Percentiles rank a stretch among this genome's conserved stretches.
These are phyloP conservation scores for Drosophila malerkotliana DNA, from an alignment of 1,140 invertebrate species.

Conservation along the genomic window DNA sequence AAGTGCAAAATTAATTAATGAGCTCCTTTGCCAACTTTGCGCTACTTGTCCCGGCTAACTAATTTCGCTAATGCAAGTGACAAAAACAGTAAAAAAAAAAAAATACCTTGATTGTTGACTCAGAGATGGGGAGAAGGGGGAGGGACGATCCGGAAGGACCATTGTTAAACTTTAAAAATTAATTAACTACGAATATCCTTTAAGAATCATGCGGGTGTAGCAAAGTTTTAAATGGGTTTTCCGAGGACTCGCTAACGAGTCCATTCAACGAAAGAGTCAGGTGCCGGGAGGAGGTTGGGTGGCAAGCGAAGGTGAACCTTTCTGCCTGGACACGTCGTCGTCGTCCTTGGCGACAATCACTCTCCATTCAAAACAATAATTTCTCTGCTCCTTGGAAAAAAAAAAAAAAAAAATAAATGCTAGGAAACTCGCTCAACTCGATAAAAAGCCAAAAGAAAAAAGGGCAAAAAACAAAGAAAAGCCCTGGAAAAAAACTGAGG, in stretches of 20 bases:
- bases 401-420: constrained; percentile 44
- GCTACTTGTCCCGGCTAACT: constrained; percentile 28
- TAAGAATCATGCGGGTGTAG: constrained; percentile 48
- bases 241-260: constrained; percentile 58
- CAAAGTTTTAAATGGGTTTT: constrained; percentile 60
- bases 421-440: constrained; percentile 53
- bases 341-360: constrained; percentile 83
- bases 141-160: not conserved
- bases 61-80: constrained; percentile 79
- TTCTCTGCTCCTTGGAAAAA: constrained; percentile 44
- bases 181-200: constrained; percentile 77
- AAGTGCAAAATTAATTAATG: constrained; percentile 73
- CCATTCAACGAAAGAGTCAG: constrained; percentile 9
- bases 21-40: constrained; percentile 33
- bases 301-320: constrained; percentile 48
- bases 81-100: constrained; percentile 42
- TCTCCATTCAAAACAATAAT: constrained; percentile 83
- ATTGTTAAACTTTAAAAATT: constrained; percentile 79
- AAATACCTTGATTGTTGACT: constrained; percentile 52
- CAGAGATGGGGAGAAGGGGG: not conserved
- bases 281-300: not conserved
- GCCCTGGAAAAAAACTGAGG: constrained; percentile 25
- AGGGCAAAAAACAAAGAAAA: constrained; percentile 39
- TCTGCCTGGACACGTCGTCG: constrained; percentile 61
- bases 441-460: constrained; percentile 40